Evolutionary conservation across 2,797 vertebrate species (phyloP).

Genomic region (Tenualosa ilisha): DNA sequence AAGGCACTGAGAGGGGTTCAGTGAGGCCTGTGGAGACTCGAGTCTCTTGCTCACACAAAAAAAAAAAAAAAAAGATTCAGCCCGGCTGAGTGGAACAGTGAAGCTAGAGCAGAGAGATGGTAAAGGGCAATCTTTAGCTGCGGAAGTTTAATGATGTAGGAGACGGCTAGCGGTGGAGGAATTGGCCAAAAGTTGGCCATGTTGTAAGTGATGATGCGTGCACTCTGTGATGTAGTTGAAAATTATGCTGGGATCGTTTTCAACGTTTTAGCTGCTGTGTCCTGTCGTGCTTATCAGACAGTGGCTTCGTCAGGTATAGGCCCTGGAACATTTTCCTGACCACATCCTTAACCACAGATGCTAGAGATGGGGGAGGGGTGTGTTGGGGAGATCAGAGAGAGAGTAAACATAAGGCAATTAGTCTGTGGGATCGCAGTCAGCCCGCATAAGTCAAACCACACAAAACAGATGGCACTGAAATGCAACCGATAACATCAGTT

Average conservation of each 20-base stretch:
- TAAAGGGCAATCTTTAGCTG: constrained; percentile 45
- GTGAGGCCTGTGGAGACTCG: constrained; percentile 27
- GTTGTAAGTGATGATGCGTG: constrained; percentile 10
- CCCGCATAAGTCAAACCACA: constrained; percentile 1
- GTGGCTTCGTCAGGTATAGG: constrained; percentile 48
- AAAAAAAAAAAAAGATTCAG: constrained; percentile 38
- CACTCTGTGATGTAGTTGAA: not conserved
- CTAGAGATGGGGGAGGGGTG: not conserved
- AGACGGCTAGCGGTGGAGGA: constrained; percentile 13
- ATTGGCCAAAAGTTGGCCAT: constrained; percentile 28
- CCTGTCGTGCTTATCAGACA: constrained; percentile 11
- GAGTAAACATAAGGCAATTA: constrained; percentile 11
- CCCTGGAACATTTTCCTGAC: constrained; percentile 3
- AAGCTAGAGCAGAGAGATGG: constrained; percentile 36
- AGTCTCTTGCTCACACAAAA: constrained; percentile 41
- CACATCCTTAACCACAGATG: constrained; percentile 24
- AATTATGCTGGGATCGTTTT: not conserved
- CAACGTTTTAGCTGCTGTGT: not conserved
- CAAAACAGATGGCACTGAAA: constrained; percentile 17
- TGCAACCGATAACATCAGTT: constrained; percentile 6
- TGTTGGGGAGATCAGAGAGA: not conserved
- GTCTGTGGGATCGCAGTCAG: constrained; percentile 1
- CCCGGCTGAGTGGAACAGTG: constrained; percentile 41
- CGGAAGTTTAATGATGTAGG: constrained; percentile 32
- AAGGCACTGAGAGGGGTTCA: constrained; percentile 52